Evolutionary conservation across 1,140 invertebrate genomes (phyloP).

Genomic region (Melipona quadrifasciata): DNA sequence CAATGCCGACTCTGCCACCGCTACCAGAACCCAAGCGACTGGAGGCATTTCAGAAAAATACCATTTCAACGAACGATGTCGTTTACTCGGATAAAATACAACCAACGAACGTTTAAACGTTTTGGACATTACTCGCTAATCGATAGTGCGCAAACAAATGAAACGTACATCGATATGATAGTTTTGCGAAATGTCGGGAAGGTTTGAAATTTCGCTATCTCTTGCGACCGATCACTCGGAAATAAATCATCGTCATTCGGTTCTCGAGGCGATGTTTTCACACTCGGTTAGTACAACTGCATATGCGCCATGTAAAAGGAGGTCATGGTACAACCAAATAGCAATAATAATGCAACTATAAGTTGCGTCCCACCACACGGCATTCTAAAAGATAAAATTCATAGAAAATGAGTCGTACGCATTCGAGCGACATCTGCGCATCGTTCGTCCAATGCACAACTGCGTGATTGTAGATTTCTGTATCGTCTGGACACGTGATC

Average conservation of each 20-base stretch:
- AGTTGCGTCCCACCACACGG: slow-evolving; percentile 65
- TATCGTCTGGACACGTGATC: background rate
- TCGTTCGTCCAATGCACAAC: background rate
- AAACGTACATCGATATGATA: background rate
- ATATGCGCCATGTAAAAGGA: slow-evolving; percentile 78
- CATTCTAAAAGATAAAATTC: slow-evolving; percentile 66
- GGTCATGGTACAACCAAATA: slow-evolving; percentile 81
- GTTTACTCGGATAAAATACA: background rate
- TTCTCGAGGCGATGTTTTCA: slow-evolving; percentile 79
- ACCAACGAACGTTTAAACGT: rapidly evolving
- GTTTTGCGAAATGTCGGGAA: background rate
- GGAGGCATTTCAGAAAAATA: background rate
- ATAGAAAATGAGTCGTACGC: background rate
- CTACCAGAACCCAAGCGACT: background rate
- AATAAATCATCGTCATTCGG: slow-evolving; percentile 67
- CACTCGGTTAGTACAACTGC: slow-evolving; percentile 78
- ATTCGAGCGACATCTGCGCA: background rate
- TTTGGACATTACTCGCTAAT: too few relatives aligned
- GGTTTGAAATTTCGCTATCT: background rate
- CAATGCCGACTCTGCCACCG: background rate
- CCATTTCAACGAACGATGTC: background rate
- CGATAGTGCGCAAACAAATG: background rate
- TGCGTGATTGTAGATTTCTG: background rate
- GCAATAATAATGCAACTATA: slow-evolving; percentile 78
- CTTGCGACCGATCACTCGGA: slow-evolving; percentile 32